Base-by-base conservation (phyloP, 2,113 vertebrate genomes). In the Pomatorhinus ruficollis region DNA sequence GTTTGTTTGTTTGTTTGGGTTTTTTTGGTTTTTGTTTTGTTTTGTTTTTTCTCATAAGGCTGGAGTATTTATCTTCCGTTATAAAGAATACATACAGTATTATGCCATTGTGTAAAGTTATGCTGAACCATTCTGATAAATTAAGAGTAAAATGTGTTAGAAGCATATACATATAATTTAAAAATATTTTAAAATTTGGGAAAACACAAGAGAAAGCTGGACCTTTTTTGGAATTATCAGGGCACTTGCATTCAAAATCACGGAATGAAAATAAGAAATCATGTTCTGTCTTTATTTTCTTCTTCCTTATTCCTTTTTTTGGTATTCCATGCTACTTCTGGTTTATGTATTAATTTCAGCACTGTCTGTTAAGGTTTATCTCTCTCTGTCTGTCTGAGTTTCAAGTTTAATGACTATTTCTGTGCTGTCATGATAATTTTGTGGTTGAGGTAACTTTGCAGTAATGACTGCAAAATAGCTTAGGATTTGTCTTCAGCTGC, bases 1-100 rank as follows among this genome's bases (percentile, higher is more conserved):
- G 0, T 3, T 18, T 24, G 8, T 13, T 44, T 11, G 28, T 21
- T 52, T 16, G 17, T 11, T 52, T 25, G 25, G 0, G 0, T 3
- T 15, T 24, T 6, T 21, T 13, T 8, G 37, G 37, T 33, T 54
- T 15, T 23, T 76, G 6, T 30, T 30, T 49, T 33, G 17, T 18
- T 5, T 18, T 11, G 18, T 45, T 50, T 27, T 35, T 15, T 0
- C 20, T 16, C 4, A 21, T 33, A 28, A 56, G 21, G 3, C 6
- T 44, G 16, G 10, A 24, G 3, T 16, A 45, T 52, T 70, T 60
- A 27, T 79, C 6, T 70, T 61, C 33, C 39, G 7, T 75, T 47
- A 37, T 33, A 50, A 87, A 89, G 37, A 92, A 42, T 37, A 12
- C 6, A 44, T 57, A n/a, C 0, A 42, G 28, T 35, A 45, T 35